Evolutionary conservation across 2,888 invertebrate species (phyloP).

Genomic region (Drosophila subsilvestris): DNA sequence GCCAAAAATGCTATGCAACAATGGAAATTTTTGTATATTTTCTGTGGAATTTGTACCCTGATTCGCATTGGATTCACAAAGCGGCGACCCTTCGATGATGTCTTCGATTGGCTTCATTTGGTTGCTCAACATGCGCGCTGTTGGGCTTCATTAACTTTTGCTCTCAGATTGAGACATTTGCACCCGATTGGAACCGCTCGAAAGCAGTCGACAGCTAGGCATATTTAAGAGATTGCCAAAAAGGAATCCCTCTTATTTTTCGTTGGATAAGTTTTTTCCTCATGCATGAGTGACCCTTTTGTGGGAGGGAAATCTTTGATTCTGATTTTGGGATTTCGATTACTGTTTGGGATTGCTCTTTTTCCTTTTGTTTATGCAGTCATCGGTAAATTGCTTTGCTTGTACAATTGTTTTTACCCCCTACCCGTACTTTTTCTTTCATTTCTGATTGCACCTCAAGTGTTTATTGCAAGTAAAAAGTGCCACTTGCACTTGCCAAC

Average conservation of each 20-base stretch:
- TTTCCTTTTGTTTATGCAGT: conserved; percentile 62
- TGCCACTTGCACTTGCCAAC: conserved; percentile 59
- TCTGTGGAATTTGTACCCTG: conserved; percentile 14
- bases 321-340: conserved; percentile 6
- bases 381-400: conserved; percentile 63
- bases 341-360: conserved; percentile 2
- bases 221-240: conserved; percentile 72
- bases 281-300: conserved; percentile 17
- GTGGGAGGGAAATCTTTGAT: conserved; percentile 33
- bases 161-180: conserved; percentile 37
- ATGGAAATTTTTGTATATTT: conserved; percentile 3
- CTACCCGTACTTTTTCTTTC: conserved; percentile 21
- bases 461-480: conserved; percentile 73
- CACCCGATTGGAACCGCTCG: conserved; percentile 31
- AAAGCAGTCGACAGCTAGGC: conserved; percentile 38
- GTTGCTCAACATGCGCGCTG: conserved; percentile 65
- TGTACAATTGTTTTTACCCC: conserved; percentile 23
- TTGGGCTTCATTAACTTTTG: conserved; percentile 72
- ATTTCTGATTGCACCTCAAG: conserved; percentile 21
- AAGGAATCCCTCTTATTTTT: conserved; percentile 20
- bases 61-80: conserved; percentile 6
- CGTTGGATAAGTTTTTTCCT: conserved; percentile 16
- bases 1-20: conserved; percentile 11
- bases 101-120: conserved; percentile 72
- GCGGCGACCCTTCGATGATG: conserved; percentile 20